Base-by-base conservation (phyloP, 2,888 invertebrate species). In the Panzeria rudis region DNA sequence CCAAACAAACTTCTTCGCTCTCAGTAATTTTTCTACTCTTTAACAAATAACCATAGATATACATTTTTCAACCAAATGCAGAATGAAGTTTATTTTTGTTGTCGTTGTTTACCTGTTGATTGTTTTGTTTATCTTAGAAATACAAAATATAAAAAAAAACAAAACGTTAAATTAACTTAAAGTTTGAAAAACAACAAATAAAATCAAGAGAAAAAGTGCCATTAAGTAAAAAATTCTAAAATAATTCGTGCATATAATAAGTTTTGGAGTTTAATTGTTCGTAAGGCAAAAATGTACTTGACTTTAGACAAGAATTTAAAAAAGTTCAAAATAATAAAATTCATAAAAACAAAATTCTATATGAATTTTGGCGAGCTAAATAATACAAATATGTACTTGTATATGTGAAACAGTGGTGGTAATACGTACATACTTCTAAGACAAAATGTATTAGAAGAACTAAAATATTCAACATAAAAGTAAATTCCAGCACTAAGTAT, bases 51-150 rank as follows among this genome's bases (percentile, higher is more conserved):
- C n/a, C 2, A 4, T 11, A 23, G 56, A 62, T 50, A 71, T 69
- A 75, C 47, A 85, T 73, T 50, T 69, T 6, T 44, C 62, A 62
- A 47, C 13, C 4, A 76, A 84, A 54, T 78, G 56, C 54, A 73
- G 73, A 73, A 62, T 41, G 69, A 44, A 50, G 52, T 56, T 69
- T 66, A 50, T 61, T 29, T 59, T 61, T 66, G 17, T 66, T 47
- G 38, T 23, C 23, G 23, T 56, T 73, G 47, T 69, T 73, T 82
- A 82, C 85, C 82, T 85, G 82, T 82, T 69, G 82, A 82, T 78
- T 81, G 59, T 71, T 69, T 64, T 78, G 52, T 68, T 56, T 68
- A 62, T 54, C 29, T 41, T 29, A 29, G 29, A 29, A 29, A 13
- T n/a, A 25, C 35, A 64, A 61, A 52, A 61, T 20, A 50, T 7